Evolutionary conservation across 2,888 invertebrate genomes (phyloP).

Genomic region (Carcina quercana): DNA sequence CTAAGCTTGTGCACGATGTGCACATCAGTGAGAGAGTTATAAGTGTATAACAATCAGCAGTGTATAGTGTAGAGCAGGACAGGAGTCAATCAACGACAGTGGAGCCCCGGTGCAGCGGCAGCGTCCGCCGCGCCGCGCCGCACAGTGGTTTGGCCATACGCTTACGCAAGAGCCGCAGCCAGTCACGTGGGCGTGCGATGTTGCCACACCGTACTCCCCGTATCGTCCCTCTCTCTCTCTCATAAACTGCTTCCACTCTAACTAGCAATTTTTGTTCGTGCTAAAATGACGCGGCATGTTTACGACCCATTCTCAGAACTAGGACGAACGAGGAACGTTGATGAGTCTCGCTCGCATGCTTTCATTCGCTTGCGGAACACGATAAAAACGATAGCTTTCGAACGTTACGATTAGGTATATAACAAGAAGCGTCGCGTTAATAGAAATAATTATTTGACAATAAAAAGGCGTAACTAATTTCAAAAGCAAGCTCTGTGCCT

Average conservation of each 20-base stretch:
- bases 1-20: no score
- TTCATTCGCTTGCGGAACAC: no score
- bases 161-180: conserved; percentile 69
- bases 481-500: no score
- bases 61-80: no score
- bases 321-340: conserved; percentile 33
- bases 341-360: no score
- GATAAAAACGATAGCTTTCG: no score
- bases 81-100: conserved; percentile 30
- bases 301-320: conserved; percentile 58
- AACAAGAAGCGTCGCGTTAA: no score
- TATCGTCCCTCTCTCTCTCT: conserved; percentile 41
- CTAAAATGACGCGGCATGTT: conserved; percentile 63
- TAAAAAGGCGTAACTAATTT: no score
- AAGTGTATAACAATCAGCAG: conserved; percentile 40
- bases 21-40: conserved; percentile 4
- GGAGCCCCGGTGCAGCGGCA: conserved; percentile 31
- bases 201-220: conserved; percentile 51
- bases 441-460: no score
- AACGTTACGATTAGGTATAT: no score
- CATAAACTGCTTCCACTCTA: conserved; percentile 45
- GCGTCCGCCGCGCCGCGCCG: conserved; percentile 29
- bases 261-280: conserved; percentile 64
- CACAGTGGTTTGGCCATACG: no score
- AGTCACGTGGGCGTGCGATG: conserved; percentile 65